phyloP scores from a whole-genome alignment of 1,140 invertebrate genomes.

The Holcopasites calliopsidis region DNA sequence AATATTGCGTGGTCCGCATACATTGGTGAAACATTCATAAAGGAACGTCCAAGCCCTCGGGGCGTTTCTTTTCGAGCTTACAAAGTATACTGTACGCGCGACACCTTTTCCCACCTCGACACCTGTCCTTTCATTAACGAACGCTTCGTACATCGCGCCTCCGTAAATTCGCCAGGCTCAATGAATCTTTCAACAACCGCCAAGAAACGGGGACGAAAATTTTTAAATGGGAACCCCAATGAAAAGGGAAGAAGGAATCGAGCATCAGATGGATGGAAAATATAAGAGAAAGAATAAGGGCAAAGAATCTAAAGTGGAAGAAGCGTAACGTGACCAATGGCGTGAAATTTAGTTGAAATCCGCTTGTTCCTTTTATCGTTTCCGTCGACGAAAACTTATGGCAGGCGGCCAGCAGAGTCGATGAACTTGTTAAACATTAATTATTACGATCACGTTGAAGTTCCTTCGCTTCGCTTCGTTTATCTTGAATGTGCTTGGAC shows the following conservation, averaged over 20 bases:
- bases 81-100: neutral
- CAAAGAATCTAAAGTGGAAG: neutral
- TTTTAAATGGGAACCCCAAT: neutral
- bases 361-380: constrained; percentile 30
- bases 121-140: constrained; percentile 22
- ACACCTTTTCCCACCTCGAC: neutral
- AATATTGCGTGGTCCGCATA: neutral
- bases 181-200: constrained; percentile 19
- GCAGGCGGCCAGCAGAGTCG: constrained; percentile 31
- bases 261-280: neutral
- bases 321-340: constrained; percentile 30
- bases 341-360: constrained; percentile 32
- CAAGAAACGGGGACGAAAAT: neutral
- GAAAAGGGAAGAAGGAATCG: neutral
- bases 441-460: constrained; percentile 51
- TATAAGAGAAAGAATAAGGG: neutral
- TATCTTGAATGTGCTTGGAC: neutral
- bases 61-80: constrained; percentile 19
- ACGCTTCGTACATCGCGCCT: neutral
- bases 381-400: constrained; percentile 21
- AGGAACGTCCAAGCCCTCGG: neutral
- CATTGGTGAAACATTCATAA: constrained; percentile 41
- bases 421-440: constrained; percentile 68
- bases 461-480: constrained; percentile 29
- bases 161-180: neutral